A percentile compares a stretch with the other conserved stretches of the same genome.
These are phyloP conservation scores for Hemibagrus guttatus DNA, from an alignment of 2,797 vertebrate species.

Conservation along the genomic window DNA sequence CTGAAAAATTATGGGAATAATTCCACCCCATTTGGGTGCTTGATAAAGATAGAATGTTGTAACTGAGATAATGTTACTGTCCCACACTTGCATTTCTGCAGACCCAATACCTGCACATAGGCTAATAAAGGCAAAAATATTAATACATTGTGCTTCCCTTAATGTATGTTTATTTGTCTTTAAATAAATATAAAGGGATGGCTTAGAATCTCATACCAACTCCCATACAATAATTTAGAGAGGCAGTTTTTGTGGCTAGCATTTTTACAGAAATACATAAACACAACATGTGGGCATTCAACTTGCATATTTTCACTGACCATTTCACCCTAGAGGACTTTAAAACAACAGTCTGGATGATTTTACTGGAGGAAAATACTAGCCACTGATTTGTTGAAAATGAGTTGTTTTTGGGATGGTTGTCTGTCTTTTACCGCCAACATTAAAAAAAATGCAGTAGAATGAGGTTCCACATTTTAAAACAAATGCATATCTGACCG, in stretches of 20 bases:
- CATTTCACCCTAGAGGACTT: conserved; percentile 14
- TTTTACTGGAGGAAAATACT: not conserved
- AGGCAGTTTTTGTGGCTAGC: not conserved
- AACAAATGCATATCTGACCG: not conserved
- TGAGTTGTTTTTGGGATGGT: not conserved
- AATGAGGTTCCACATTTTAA: not conserved
- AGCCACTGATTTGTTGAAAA: not conserved
- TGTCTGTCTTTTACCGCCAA: not conserved
- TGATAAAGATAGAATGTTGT: not conserved
- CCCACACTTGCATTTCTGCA: not conserved
- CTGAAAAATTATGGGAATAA: not conserved
- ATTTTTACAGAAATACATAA: conserved; percentile 23
- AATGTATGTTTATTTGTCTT: not conserved
- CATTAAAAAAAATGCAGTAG: not conserved
- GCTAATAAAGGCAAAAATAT: not conserved
- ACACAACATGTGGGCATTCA: conserved; percentile 6
- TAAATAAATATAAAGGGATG: not conserved
- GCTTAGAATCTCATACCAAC: not conserved
- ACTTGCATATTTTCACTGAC: conserved; percentile 22
- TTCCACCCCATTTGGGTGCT: not conserved
- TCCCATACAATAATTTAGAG: not conserved
- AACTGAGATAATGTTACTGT: not conserved
- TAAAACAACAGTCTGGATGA: conserved; percentile 9
- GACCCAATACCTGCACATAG: not conserved
- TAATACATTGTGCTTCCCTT: not conserved